Base-by-base conservation (phyloP, 2,888 invertebrate species). In the Oscheius sp. region DNA sequence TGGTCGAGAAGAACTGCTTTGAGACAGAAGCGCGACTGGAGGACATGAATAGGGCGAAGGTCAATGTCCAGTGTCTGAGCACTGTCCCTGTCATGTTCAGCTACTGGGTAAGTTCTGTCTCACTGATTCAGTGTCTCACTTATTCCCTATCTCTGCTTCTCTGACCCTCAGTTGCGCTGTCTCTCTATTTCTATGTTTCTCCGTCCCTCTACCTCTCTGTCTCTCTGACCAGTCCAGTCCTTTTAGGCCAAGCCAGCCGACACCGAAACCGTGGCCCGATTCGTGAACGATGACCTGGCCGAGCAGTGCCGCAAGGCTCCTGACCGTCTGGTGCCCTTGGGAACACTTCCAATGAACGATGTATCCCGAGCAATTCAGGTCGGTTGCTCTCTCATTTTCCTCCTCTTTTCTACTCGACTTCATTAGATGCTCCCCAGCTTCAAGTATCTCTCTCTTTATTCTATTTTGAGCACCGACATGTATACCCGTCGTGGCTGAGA, bases 51-150 rank as follows among this genome's bases (percentile, higher is more conserved):
- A 79, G 82, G 11, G 90, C 90, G 59, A 90, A 91, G 85, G 91
- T 92, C 4, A 88, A 89, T 70, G 90, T 91, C 0, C 92, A 92
- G 83, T 91, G 90, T 5, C 83, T 92, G 73, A 92, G 92, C 7
- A 92, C 92, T 0, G 92, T 92, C 0, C 92, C 92, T 5, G 92
- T 92, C 50, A 92, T 92, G 92, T 92, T 92, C 86, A 91, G 90
- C 79, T 92, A 92, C 85, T 92, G 92, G 92, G 91, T 91, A 82
- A 83, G 89, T 82, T 32, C 13, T 32, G 48, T 29, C 7, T 1
- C 32, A 78, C 76, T 66, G 33, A 13, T 62, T 60, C 53, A 63
- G 11, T 7, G 10, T 21, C 21, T 21, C 21, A 21, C 21, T 21
- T 21, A 21, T 21, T 21, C n/a, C 9, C 35, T 51, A 1, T 9